phyloP scores from a whole-genome alignment of 2,888 invertebrate genomes.

The Mamestra brassicae region DNA sequence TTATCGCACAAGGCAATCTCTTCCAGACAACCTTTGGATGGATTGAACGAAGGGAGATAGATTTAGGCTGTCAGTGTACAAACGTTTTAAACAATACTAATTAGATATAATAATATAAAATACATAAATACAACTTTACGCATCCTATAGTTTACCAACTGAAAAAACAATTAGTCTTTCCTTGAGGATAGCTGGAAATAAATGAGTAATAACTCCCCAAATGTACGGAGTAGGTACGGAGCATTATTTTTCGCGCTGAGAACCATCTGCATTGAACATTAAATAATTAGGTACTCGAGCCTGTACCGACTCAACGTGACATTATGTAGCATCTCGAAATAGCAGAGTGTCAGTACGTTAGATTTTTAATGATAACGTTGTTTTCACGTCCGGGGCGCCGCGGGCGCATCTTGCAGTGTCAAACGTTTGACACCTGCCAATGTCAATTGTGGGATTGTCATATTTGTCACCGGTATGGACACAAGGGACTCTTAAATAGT shows the following conservation, averaged over 20 bases:
- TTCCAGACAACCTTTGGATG: too few relatives aligned
- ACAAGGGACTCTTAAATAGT: neutral
- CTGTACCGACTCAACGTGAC: constrained; percentile 27
- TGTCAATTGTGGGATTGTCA: neutral
- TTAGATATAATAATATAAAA: too few relatives aligned
- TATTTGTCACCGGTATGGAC: neutral
- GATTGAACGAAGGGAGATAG: too few relatives aligned
- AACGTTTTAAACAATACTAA: too few relatives aligned
- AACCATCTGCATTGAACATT: constrained; percentile 53
- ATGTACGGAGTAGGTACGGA: neutral
- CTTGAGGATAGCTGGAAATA: constrained; percentile 31
- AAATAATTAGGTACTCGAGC: constrained; percentile 43
- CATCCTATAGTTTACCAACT: neutral
- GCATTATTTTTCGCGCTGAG: constrained; percentile 38
- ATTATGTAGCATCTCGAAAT: constrained; percentile 53
- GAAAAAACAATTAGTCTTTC: constrained; percentile 23
- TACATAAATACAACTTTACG: too few relatives aligned
- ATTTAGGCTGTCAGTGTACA: too few relatives aligned
- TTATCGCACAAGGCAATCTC: too few relatives aligned
- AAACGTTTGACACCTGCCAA: constrained; percentile 14
- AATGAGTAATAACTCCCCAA: constrained; percentile 36
- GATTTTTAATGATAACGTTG: constrained; percentile 68
- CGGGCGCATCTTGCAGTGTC: constrained; percentile 18
- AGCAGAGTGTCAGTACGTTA: constrained; percentile 59
- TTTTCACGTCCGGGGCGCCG: constrained; percentile 60